These are phyloP conservation scores for Hippocampus mohnikei DNA, from an alignment of 2,113 vertebrate species.

Conservation along the genomic window DNA sequence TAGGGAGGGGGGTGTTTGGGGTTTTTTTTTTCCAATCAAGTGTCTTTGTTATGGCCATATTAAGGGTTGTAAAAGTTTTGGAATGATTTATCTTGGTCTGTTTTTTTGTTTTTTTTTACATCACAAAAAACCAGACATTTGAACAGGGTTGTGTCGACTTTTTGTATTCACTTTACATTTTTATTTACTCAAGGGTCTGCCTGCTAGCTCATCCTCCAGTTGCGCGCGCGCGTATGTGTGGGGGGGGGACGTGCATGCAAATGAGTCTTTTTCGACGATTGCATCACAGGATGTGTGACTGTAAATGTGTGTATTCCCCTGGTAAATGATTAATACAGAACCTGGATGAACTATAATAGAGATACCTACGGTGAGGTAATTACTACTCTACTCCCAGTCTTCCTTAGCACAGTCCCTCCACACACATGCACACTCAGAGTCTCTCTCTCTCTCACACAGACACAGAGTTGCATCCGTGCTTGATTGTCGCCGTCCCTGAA, in stretches of 20 bases:
- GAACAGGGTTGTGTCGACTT: not conserved
- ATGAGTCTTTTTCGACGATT: slow-evolving; percentile 46
- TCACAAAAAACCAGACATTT: not conserved
- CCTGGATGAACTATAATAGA: slow-evolving; percentile 73
- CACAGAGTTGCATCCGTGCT: slow-evolving; percentile 6
- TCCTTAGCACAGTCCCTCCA: slow-evolving; percentile 49
- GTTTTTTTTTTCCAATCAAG: not conserved
- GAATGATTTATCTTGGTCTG: too few species aligned
- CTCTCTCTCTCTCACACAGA: not conserved
- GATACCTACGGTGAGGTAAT: slow-evolving; percentile 73
- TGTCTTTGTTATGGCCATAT: too few species aligned
- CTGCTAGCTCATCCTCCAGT: slow-evolving; percentile 5
- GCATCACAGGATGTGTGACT: slow-evolving; percentile 15
- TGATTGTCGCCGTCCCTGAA: slow-evolving; percentile 38
- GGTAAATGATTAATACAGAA: slow-evolving; percentile 72
- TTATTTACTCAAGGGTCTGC: slow-evolving; percentile 11
- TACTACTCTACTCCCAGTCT: slow-evolving; percentile 64
- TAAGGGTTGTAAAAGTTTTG: too few species aligned
- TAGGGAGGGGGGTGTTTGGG: too few species aligned
- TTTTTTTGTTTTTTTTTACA: not conserved
- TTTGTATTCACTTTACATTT: not conserved
- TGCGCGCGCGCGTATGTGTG: not conserved
- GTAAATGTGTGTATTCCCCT: slow-evolving; percentile 63
- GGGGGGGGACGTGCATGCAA: slow-evolving; percentile 35
- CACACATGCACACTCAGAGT: not conserved